Evolutionary conservation across 2,888 invertebrate species (phyloP), one percentile per base, ranked within the genome.

Genomic region (Nyleta sp.): DNA sequence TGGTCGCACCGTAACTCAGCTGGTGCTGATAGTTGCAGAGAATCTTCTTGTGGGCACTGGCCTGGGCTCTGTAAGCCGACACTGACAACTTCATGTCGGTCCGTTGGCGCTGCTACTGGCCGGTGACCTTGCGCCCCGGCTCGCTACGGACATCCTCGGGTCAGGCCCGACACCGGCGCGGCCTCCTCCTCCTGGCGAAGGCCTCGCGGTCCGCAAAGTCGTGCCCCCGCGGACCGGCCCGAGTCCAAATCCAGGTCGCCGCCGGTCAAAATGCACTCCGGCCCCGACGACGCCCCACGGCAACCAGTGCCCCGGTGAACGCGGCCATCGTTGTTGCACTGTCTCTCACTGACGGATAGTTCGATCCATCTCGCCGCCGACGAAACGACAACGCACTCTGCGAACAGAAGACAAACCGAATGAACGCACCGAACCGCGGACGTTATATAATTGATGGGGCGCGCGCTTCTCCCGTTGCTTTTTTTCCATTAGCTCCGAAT

Each of bases 21-120:
- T 94, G 94, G 90, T 94, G 94, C 87, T 95, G 95, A 91, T 95
- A 95, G 87, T 95, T 95, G 87, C 94, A 94, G 89, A 96, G 93
- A 88, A 96, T 96, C 92, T 96, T 96, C 92, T 96, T 96, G 91
- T 96, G 96, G 91, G 96, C 96, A 83, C 95, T 95, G 91, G 96
- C 96, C 92, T 96, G 96, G 89, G 96, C 96, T 91, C 96, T 94
- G 91, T 96, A 96, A 88, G 96, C 96, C 88, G 96, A 96, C 88
- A 96, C 96, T 91, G 96, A 96, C 89, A 96, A 92, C 94, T 96
- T 96, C 96, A 96, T 96, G 88, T 88, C 90, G 90, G 81, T 80
- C 83, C 80, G 74, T 85, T 87, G 84, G 83, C 74, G 57, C 72
- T 53, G 59, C 15, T 6, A 59, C 20, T 64, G 70, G 84, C 82